Evolutionary conservation across 64 coral and sea anemone genomes (phyloP), one percentile per base, ranked within the genome.

Genomic region (Pachyseris speciosa): DNA sequence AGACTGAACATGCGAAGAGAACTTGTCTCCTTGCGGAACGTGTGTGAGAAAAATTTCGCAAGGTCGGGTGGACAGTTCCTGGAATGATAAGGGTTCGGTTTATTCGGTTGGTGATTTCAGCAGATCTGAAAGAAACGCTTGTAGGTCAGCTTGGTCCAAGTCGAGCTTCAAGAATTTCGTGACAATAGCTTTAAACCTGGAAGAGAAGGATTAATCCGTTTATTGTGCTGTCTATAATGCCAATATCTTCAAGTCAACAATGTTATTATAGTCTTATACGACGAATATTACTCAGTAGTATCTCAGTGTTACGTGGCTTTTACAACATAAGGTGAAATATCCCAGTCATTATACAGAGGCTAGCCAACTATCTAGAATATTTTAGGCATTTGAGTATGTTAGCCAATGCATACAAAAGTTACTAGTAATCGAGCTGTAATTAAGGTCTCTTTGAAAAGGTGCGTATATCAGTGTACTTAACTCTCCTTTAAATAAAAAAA

Each of bases 171-270:
- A 58, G 58, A 99, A 99, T 31, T 74, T 88, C 31, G 70, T 80
- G 24, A 95, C 97, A 20, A 95, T 92, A 13, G 73, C 57, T n/a
- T 67, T 71, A 67, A 84, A 92, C 74, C 97, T 99, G 67, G n/a
- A 53, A 41, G 43, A 10, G 60, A 60, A 15, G 42, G 27, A 50
- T 48, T 15, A 34, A 69, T 29, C 39, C 36, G 11, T 19, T 84
- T n/a, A 38, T 24, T 63, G 28, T 38, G 27, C 3, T 30, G 28
- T 74, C 31, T 5, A 37, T 13, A 19, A 11, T 7, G 32, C 17
- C 31, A 33, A 57, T 58, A 37, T 57, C 9, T 17, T 26, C 0
- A 58, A 52, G 11, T 48, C 68, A 41, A 69, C 31, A 72, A 86
- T 20, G 22, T 86, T 20, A 26, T 52, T 70, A 4, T 55, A 71